Evolutionary conservation across 2,888 invertebrate genomes (phyloP).

Genomic region (Ophion ventricosus): DNA sequence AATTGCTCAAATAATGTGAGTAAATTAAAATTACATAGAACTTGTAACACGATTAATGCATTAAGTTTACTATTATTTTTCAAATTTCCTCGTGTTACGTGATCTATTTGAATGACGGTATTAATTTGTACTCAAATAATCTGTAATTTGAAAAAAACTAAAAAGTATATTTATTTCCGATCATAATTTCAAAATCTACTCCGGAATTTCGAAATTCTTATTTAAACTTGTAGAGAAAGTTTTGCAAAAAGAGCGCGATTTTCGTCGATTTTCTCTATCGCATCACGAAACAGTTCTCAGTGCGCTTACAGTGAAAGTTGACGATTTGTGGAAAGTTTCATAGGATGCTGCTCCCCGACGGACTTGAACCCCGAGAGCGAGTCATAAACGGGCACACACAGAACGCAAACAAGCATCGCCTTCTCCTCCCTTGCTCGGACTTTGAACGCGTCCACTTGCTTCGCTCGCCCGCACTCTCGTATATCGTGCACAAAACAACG

Average conservation of each 20-base stretch:
- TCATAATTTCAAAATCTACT: no score
- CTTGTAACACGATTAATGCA: neutral
- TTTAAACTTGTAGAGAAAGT: no score
- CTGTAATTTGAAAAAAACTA: no score
- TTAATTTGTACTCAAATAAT: no score
- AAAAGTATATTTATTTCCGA: no score
- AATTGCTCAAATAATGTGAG: no score
- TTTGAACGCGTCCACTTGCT: slow-evolving; percentile 49
- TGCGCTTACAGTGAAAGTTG: slow-evolving; percentile 33
- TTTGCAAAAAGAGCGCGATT: neutral
- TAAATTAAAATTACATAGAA: neutral
- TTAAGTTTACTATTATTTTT: neutral
- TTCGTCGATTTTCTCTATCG: neutral
- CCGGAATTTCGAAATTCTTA: no score
- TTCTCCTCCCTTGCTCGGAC: slow-evolving; percentile 51
- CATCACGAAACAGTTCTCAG: neutral
- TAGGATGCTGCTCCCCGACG: slow-evolving; percentile 41
- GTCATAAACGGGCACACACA: slow-evolving; percentile 23
- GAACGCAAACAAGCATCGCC: slow-evolving; percentile 31
- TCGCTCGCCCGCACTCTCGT: slow-evolving; percentile 30
- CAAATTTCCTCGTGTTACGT: no score
- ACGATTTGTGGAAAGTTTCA: slow-evolving; percentile 55
- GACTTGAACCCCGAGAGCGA: slow-evolving; percentile 62
- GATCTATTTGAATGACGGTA: no score
- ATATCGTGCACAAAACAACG: slow-evolving; percentile 23